Evolutionary conservation across 1,140 invertebrate genomes (phyloP), one percentile per base, ranked within the genome.

Genomic region (Drosophila yakuba): DNA sequence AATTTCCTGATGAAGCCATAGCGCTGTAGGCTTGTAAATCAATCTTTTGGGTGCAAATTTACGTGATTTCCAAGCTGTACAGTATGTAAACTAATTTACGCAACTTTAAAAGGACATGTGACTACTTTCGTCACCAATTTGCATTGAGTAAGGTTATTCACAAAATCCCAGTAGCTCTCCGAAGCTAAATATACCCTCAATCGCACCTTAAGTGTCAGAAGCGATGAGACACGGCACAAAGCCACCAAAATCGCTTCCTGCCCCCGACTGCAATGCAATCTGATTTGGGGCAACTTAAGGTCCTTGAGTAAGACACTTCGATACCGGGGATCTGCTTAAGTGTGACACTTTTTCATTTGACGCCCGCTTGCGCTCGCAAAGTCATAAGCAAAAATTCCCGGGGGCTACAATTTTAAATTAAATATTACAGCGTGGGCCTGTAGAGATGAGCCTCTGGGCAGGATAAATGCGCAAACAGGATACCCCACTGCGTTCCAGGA

Each of bases 351-450:
- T 74, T 64, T 74, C 45, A 74, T 74, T 82, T 82, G 73, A 68
- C 47, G 56, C 52, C 58, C 51, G 52, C 58, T 73, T 61, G 67
- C 28, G 15, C 44, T 25, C 17, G 47, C 54, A 67, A 77, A 72
- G 43, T 77, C 62, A 79, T 60, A 74, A 60, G 54, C 58, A 48
- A 60, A 66, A 78, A 67, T 58, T 76, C 76, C 50, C 28, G 60
- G 36, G 44, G 72, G 80, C 44, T 58, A 62, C 62, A 52, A 80
- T 76, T 84, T 83, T 72, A 84, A 84, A 84, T 84, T 84, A 83
- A 76, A 84, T 84, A 76, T 84, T 79, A 60, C 50, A 59, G 61
- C 71, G 45, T 52, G 61, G 71, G 52, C 48, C 48, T 15, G 15
- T n/a, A 51, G 47, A 44, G 66, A 56, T 63, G 38, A 63, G 64